Evolutionary conservation across 1,140 invertebrate species (phyloP).

Genomic region (Lepidurus packardi): DNA sequence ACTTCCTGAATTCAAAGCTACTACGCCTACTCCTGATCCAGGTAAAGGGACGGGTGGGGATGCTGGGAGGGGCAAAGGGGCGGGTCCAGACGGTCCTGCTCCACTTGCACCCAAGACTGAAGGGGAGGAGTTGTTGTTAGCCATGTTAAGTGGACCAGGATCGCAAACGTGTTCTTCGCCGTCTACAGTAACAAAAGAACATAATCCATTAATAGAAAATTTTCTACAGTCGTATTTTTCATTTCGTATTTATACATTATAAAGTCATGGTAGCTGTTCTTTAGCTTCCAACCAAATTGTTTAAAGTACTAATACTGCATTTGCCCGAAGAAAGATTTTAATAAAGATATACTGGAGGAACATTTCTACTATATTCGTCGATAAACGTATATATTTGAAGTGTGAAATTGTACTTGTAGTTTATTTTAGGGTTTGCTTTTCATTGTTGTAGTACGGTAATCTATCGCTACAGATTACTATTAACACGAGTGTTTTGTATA

Average conservation of each 20-base stretch:
- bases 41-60: constrained; percentile 24
- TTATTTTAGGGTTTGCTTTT: too few relatives aligned
- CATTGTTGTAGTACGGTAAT: too few relatives aligned
- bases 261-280: too few relatives aligned
- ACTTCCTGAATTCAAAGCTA: constrained; percentile 24
- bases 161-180: constrained; percentile 1
- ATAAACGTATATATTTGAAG: too few relatives aligned
- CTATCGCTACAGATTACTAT: too few relatives aligned
- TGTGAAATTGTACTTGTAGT: too few relatives aligned
- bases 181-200: neutral
- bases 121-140: constrained; percentile 15
- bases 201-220: neutral
- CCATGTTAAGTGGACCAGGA: constrained; percentile 20
- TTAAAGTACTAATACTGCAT: too few relatives aligned
- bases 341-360: too few relatives aligned
- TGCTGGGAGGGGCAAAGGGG: constrained; percentile 24
- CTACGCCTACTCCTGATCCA: neutral
- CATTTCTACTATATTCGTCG: too few relatives aligned
- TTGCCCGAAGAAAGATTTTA: too few relatives aligned
- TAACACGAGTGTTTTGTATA: too few relatives aligned
- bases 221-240: neutral
- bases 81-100: constrained; percentile 17
- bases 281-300: too few relatives aligned
- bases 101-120: constrained; percentile 15
- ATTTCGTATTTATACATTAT: neutral